Evolutionary conservation across 2,113 vertebrate species (phyloP), one percentile per base, ranked within the genome.

Genomic region (Sebastes fasciatus): DNA sequence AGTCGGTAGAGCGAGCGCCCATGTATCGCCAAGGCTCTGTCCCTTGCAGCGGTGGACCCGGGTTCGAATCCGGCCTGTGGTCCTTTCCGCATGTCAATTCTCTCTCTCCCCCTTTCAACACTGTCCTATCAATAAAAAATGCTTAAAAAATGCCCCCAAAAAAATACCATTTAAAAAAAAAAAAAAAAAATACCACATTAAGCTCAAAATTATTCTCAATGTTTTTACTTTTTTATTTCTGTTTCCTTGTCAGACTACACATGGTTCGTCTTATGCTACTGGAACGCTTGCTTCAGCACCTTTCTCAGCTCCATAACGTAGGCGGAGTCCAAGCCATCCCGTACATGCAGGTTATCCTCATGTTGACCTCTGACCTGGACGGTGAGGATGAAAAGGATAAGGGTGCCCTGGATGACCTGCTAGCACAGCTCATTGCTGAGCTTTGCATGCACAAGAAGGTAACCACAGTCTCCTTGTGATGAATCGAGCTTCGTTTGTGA

Each of bases 321-420:
- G 98, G 98, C 2, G 98, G 98, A 3, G 98, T 99, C 86, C 96
- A 97, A 55, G 98, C 98, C 90, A 99, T 99, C 74, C 98, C 98
- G 0, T 99, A 99, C 82, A 99, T 99, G 98, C 98, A 99, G 95
- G 98, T 99, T 74, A 96, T 99, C 77, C 95, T 99, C 78, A 99
- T 99, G 98, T 94, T 99, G 73, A 99, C 98, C 26, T 97, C 98
- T 76, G 98, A 99, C 91, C 94, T 99, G 42, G 98, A 99, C 86
- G 98, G 98, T 13, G 98, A 99, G 62, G 98, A 99, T 72, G 98
- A 99, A 90, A 99, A 99, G 87, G 98, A 99, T 88, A 99, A 99
- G 84, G 98, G 98, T 0, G 98, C 98, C 63, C 91, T 99, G 68
- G 98, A 99, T 87, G 98, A 99, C 79, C 95, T 99, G 1, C 95